Evolutionary conservation across 1,140 invertebrate genomes (phyloP).

Genomic region (Drosophila sproati): DNA sequence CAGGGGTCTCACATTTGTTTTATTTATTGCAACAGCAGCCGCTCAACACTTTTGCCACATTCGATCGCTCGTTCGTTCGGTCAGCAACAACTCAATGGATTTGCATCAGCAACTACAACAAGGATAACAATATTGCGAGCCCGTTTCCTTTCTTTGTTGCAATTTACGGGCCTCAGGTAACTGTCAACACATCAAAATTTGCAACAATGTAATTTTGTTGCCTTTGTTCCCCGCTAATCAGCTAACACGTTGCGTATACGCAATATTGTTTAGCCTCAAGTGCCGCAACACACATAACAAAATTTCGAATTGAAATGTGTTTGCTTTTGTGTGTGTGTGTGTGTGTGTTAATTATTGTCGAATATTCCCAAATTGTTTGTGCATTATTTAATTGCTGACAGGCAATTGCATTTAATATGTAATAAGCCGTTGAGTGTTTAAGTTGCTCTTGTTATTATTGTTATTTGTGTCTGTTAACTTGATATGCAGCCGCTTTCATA

Average conservation of each 20-base stretch:
- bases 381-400: constrained; percentile 52
- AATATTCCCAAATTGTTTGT: constrained; percentile 35
- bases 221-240: constrained; percentile 21
- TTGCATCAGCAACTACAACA: constrained; percentile 52
- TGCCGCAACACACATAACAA: constrained; percentile 7
- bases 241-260: constrained; percentile 41
- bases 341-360: constrained; percentile 30
- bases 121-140: constrained; percentile 2
- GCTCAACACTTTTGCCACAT: constrained; percentile 31
- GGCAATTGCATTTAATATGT: constrained; percentile 59
- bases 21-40: constrained; percentile 57
- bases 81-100: constrained; percentile 52
- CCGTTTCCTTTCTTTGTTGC: constrained; percentile 11
- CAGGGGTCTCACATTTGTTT: constrained; percentile 47
- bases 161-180: constrained; percentile 50
- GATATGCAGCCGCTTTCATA: constrained; percentile 43
- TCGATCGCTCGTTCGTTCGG: not conserved
- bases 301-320: constrained; percentile 10
- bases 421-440: constrained; percentile 36
- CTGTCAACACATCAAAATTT: constrained; percentile 10
- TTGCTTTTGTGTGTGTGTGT: constrained; percentile 1
- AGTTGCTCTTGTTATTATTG: constrained; percentile 3
- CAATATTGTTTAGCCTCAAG: constrained; percentile 9
- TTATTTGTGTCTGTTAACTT: constrained; percentile 26
- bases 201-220: constrained; percentile 7